Conservation (phyloP, 1,140 invertebrate genomes). For the Dinoponera quadriceps region DNA sequence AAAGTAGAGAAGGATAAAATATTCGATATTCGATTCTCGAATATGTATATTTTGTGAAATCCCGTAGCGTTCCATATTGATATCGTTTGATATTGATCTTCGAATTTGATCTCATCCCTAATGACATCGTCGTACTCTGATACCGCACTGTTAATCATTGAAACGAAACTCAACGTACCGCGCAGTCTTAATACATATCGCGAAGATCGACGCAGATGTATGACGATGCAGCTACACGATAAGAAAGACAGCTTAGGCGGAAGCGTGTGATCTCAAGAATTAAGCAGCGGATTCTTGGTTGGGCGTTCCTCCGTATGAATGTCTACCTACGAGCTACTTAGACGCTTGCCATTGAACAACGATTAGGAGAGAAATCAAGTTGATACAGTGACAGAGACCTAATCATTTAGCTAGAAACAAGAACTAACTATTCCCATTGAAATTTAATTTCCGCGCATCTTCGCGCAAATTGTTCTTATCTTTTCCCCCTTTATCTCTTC, state of each 20-base stretch:
- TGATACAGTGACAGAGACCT: not conserved
- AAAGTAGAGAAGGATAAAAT: no score
- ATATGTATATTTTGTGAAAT: not conserved
- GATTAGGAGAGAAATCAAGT: conserved; percentile 4
- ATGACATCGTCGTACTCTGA: not conserved
- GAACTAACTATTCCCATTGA: not conserved
- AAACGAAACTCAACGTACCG: conserved; percentile 35
- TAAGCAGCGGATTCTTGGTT: not conserved
- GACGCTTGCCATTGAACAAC: conserved; percentile 55
- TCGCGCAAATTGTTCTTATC: not conserved
- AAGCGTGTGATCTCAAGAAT: conserved; percentile 64
- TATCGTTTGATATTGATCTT: no score
- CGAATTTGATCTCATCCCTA: no score
- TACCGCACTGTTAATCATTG: not conserved
- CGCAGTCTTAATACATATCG: conserved; percentile 49
- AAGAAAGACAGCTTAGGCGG: conserved; percentile 48
- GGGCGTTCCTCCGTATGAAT: conserved; percentile 12
- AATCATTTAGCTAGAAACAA: not conserved
- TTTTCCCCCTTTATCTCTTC: no score
- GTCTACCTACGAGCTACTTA: conserved; percentile 19
- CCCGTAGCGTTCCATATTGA: no score
- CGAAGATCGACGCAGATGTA: conserved; percentile 57
- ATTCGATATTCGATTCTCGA: not conserved
- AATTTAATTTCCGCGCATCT: conserved; percentile 15
- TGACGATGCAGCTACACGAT: conserved; percentile 56